Conservation (phyloP, 2,113 vertebrate genomes). For the Apteryx owenii region DNA sequence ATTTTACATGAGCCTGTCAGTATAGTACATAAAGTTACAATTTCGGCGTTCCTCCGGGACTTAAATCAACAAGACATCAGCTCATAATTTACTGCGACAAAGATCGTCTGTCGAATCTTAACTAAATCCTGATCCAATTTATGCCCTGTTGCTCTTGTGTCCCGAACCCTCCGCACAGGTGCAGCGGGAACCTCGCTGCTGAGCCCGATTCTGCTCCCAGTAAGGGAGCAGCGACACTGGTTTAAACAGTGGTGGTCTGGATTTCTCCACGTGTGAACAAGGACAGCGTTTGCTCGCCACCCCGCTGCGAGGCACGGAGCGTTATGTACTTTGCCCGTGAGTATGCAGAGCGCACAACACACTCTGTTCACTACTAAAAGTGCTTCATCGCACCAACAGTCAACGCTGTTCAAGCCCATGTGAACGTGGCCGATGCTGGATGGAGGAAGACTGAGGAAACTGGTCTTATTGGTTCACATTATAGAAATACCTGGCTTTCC, state of each 20-base stretch:
- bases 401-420: not conserved
- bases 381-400: not conserved
- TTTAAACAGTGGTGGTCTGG: not conserved
- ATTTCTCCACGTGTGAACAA: not conserved
- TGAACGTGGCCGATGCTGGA: not conserved
- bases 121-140: not conserved
- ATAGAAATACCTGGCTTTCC: not conserved
- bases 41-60: not conserved
- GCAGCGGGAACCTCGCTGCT: not conserved
- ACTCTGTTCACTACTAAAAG: not conserved
- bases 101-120: not conserved
- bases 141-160: not conserved
- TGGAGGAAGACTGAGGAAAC: no score
- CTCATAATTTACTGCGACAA: not conserved
- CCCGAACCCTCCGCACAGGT: not conserved
- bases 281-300: not conserved
- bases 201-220: not conserved
- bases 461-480: not conserved
- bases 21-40: not conserved
- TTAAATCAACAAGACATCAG: not conserved
- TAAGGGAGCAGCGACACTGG: not conserved
- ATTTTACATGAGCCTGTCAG: slow-evolving; percentile 77
- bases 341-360: no score
- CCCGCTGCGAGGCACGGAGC: not conserved
- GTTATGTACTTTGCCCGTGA: not conserved